Base-by-base conservation (phyloP, 2,797 vertebrate species). In the Pteronotus mesoamericanus region DNA sequence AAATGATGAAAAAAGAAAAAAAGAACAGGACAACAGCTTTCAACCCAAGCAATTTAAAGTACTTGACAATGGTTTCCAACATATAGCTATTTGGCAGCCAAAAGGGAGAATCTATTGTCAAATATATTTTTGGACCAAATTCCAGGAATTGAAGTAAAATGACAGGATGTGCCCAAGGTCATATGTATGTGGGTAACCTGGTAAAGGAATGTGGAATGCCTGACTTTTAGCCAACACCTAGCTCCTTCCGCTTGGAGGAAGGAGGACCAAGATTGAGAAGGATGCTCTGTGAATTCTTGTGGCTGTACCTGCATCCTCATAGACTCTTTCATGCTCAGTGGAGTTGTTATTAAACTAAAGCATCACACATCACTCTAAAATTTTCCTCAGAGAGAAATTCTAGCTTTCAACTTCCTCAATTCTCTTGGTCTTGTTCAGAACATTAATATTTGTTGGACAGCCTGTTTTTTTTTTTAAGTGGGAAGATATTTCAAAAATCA, bases 401-500 rank as follows among this genome's bases (percentile, higher is more conserved):
- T 72, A 89, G 89, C 64, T 89, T 93, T 94, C 22, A 48, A 66
- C 48, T 95, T 96, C 87, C 78, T 94, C 26, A 44, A 8, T 80
- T 94, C 51, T 96, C 69, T 79, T 86, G 72, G 74, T 89, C 75
- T 95, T 93, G 51, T 80, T 91, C 92, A 91, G 55, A 94, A 89
- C 93, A 95, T 94, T 89, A 92, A 86, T 82, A 96, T 82, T 95
- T 93, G 71, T 90, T 95, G 69, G 89, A 95, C 57, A 94, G 83
- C 68, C 78, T 86, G 19, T 85, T 97, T 90, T 82, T 85, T 32
- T 86, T 82, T 85, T 32, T 86, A 92, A 95, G 34, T 95, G 85
- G 78, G 34, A 93, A 95, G 64, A 85, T 88, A 94, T 77, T 97
- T 97, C 51, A 96, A 97, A 96, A 84, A 84, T 93, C 85, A 95